A percentile compares a stretch with the other conserved stretches of the same genome.
Conservation (phyloP, 2,113 vertebrate species). For the Hippoglossus stenolepis region DNA sequence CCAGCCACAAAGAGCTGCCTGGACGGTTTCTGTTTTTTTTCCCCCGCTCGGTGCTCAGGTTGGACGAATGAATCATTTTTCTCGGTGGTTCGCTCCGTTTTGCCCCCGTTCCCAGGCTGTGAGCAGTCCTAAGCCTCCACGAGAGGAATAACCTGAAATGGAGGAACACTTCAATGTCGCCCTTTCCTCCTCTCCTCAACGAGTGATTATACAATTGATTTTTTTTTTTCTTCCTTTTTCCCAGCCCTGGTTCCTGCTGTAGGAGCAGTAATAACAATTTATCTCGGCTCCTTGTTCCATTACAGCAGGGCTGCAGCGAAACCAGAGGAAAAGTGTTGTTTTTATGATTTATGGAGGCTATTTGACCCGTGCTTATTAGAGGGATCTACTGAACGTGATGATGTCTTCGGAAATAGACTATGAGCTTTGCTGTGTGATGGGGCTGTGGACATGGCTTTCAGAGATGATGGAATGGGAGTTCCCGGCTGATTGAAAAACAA, state of each 20-base stretch:
- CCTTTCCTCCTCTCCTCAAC: constrained; percentile 75
- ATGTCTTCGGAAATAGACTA: constrained; percentile 72
- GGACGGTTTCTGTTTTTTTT: constrained; percentile 29
- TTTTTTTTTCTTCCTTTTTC: constrained; percentile 50
- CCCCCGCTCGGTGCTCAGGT: constrained; percentile 41
- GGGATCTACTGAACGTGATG: constrained; percentile 72
- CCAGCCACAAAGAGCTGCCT: constrained; percentile 48
- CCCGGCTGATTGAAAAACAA: constrained; percentile 64
- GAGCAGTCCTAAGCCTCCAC: constrained; percentile 55
- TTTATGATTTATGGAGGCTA: constrained; percentile 83
- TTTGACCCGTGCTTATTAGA: constrained; percentile 82
- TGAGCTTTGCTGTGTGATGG: constrained; percentile 56
- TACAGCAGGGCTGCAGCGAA: constrained; percentile 73
- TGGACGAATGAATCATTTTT: constrained; percentile 66
- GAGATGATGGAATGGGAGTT: constrained; percentile 61
- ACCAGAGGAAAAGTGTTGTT: constrained; percentile 76
- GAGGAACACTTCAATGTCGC: constrained; percentile 78
- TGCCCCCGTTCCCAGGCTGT: constrained; percentile 42
- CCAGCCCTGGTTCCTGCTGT: constrained; percentile 66
- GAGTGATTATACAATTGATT: constrained; percentile 84
- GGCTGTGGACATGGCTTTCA: constrained; percentile 43
- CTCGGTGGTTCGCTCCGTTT: constrained; percentile 43
- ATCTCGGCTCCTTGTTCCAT: constrained; percentile 82
- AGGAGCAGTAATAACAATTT: constrained; percentile 84
- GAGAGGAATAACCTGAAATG: constrained; percentile 75